Base-by-base conservation (phyloP, 2,113 vertebrate species). In the Brachypteracias leptosomus region DNA sequence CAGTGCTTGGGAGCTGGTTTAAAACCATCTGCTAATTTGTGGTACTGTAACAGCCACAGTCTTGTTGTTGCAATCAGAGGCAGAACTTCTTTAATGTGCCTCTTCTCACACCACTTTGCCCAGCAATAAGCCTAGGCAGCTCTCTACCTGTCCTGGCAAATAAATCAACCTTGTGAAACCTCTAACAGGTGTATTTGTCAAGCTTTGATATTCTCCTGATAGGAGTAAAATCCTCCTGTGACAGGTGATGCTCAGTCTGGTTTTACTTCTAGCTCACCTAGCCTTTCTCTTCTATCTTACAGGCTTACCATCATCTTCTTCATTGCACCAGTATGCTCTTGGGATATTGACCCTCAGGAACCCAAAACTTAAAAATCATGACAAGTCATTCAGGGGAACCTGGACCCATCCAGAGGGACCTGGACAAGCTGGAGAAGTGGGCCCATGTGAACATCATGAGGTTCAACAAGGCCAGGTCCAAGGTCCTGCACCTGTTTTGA, bases 1-100 rank as follows among this genome's bases (percentile, higher is more conserved):
- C 93, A 59, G 86, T 84, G 95, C 91, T 81, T 96, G 89, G 85
- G 90, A 96, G 93, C 83, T 85, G 86, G 80, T 94, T 97, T 96
- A 92, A 95, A 93, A 82, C 88, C 5, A 7, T 83, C 88, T 93
- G 85, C 93, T 96, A 90, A 94, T 94, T 97, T 96, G 95, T 11
- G 1, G 85, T 0, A 3, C 88, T 80, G 59, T 76, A 91, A 82
- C 90, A 70, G 73, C 81, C 9, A 8, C 0, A 1, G 35, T 92
- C 85, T 55, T 1, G 0, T 73, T 76, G 55, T 47, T 87, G 88
- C 46, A 86, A 17, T 93, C 89, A 74, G 73, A 77, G 70, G 62
- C 52, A 84, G 85, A 87, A 95, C 80, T 95, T 91, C 90, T 74
- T 96, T 84, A 87, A 59, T 28, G 67, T 65, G 75, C 54, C 82